Conservation (phyloP, 1,140 invertebrate genomes). For the Coboldia fuscipes region DNA sequence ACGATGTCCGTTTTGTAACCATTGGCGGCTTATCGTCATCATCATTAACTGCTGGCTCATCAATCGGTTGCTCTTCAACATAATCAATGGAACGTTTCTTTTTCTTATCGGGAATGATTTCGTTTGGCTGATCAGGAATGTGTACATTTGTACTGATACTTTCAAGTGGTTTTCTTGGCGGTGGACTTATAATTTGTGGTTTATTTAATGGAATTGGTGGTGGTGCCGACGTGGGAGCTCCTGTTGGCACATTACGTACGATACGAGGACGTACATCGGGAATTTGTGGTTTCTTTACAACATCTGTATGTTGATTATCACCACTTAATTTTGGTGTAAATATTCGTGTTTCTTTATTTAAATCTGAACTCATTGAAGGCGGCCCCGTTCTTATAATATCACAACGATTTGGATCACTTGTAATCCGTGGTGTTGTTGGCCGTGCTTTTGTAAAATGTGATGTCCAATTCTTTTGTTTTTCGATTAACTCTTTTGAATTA, state of each 20-base stretch:
- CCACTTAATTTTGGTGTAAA: too few species aligned
- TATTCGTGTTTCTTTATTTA: too few species aligned
- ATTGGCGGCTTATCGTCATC: constrained; percentile 14
- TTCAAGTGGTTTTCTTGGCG: background rate
- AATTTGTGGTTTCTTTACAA: too few species aligned
- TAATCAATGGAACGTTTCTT: constrained; percentile 1
- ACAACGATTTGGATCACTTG: constrained; percentile 36
- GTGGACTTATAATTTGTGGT: background rate
- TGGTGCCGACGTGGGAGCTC: constrained; percentile 19
- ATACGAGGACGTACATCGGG: too few species aligned
- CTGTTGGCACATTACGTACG: too few species aligned
- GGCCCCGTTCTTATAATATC: constrained; percentile 20
- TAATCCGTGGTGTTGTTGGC: constrained; percentile 31
- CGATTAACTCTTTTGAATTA: constrained; percentile 65
- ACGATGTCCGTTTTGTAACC: constrained; percentile 9
- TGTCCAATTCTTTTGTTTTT: constrained; percentile 79
- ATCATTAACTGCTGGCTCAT: background rate
- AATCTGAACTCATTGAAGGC: too few species aligned
- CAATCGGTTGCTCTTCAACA: background rate
- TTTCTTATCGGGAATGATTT: background rate
- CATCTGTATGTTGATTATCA: too few species aligned
- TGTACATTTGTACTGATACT: too few species aligned
- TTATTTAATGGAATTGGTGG: constrained; percentile 18
- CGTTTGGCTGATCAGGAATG: too few species aligned
- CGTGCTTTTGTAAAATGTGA: constrained; percentile 65